Evolutionary conservation across 1,140 invertebrate genomes (phyloP), one percentile per base, ranked within the genome.

Genomic region (Cotesia glomerata): DNA sequence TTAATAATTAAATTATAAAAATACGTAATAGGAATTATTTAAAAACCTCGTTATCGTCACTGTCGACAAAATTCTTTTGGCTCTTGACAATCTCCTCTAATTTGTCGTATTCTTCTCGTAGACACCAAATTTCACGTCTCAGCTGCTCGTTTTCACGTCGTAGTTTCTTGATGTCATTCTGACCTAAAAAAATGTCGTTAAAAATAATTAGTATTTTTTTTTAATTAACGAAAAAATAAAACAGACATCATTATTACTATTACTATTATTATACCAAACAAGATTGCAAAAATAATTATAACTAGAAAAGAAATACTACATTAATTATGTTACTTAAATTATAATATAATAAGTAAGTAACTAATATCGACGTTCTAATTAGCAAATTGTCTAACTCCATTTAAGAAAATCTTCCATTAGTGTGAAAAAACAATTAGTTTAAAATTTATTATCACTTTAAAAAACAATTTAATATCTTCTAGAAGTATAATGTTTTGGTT

Each of bases 141-240:
- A 97, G 86, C 81, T 94, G 93, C 77, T 96, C 94, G 86, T 96
- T 96, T 81, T 96, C 95, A 51, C 92, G 89, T 66, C 94, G 92
- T 72, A 96, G 82, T 82, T 96, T 95, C 83, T 95, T 95, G 69
- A 96, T 95, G 80, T 96, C 95, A 76, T 91, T 93, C 83, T 96
- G 95, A 77, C 95, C 94, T 95, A 86, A 36, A 88, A 88, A 54
- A 74, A 68, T 65, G 16, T 54, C 1, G 74, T 45, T 71, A 56
- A 72, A 65, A n/a, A 11, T 32, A 18, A 52, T 34, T 51, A 69
- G 1, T 52, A 54, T 32, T 39, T 64, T 45, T 34, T 35, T 34
- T 61, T 66, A 3, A 18, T 9, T 72, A 67, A 69, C 61, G 35
- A 59, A 69, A 73, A 35, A 9, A 5, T 0, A 59, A 69, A 73